A percentile compares a stretch with the other conserved stretches of the same genome.
These are phyloP conservation scores for Datnioides undecimradiatus DNA, from an alignment of 2,113 vertebrate genomes.

Conservation along the genomic window DNA sequence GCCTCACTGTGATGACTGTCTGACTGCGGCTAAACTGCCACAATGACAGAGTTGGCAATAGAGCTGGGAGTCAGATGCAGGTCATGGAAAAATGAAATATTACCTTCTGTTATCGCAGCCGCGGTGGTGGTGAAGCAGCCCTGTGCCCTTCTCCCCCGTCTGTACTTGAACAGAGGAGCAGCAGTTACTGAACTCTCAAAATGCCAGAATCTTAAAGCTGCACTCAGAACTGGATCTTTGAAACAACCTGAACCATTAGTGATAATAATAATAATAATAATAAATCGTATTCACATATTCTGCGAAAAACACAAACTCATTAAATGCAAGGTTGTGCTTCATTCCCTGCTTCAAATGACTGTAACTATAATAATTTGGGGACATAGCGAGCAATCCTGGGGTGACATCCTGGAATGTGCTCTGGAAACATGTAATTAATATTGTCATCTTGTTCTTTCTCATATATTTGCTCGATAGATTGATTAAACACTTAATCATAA, in stretches of 20 bases:
- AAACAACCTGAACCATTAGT: too few relatives aligned
- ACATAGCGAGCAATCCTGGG: not conserved
- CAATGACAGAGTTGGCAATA: constrained; percentile 30
- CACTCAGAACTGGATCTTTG: not conserved
- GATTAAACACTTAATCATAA: not conserved
- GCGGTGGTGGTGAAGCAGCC: not conserved
- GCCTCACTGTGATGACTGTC: constrained; percentile 26
- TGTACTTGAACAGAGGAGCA: constrained; percentile 4
- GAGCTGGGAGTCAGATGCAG: constrained; percentile 1
- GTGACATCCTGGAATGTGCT: not conserved
- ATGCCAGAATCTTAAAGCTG: not conserved
- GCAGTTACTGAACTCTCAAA: not conserved
- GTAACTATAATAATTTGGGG: not conserved
- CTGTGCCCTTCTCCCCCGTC: not conserved
- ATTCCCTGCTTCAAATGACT: not conserved
- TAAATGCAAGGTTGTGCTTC: not conserved
- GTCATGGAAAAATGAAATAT: constrained; percentile 23
- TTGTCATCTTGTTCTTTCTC: too few relatives aligned
- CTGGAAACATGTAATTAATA: too few relatives aligned
- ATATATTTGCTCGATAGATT: too few relatives aligned
- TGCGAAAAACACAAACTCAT: not conserved
- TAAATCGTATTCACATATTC: not conserved
- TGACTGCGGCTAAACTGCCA: constrained; percentile 32
- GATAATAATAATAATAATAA: too few relatives aligned
- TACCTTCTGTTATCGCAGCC: constrained; percentile 2